Percentiles rank a stretch among this genome's conserved stretches.
Evolutionary conservation across 2,113 vertebrate species (phyloP).

Genomic region (Mesembrinibis cayennensis): DNA sequence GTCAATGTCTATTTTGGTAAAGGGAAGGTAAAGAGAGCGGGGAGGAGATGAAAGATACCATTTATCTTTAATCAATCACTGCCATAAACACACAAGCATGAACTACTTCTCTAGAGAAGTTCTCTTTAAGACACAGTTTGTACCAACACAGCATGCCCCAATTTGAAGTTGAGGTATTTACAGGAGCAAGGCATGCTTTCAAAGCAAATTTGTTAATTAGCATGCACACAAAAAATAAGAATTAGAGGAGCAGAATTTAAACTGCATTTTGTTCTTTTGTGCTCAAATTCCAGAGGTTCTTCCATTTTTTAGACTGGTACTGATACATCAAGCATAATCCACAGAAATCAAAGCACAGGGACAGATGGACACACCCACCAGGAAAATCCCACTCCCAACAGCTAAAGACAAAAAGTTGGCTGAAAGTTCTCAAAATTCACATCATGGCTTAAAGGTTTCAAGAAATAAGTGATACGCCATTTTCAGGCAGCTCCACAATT

Average conservation of each 20-base stretch:
- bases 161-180: neutral
- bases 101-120: neutral
- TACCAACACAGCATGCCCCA: neutral
- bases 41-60: neutral
- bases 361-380: neutral
- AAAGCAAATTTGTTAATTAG: neutral
- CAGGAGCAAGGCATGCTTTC: neutral
- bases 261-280: neutral
- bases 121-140: neutral
- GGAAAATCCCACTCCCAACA: neutral
- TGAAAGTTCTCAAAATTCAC: neutral
- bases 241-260: neutral
- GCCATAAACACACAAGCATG: neutral
- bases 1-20: neutral
- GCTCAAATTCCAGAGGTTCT: neutral
- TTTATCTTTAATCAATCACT: neutral
- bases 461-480: neutral
- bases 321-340: neutral
- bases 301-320: neutral
- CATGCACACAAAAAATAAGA: neutral
- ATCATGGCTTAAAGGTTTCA: neutral
- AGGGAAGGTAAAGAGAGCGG: neutral
- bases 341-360: neutral
- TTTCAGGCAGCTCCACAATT: neutral
- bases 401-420: neutral